These are phyloP conservation scores for Dryobates pubescens DNA, from an alignment of 2,797 vertebrate genomes.

Conservation along the genomic window DNA sequence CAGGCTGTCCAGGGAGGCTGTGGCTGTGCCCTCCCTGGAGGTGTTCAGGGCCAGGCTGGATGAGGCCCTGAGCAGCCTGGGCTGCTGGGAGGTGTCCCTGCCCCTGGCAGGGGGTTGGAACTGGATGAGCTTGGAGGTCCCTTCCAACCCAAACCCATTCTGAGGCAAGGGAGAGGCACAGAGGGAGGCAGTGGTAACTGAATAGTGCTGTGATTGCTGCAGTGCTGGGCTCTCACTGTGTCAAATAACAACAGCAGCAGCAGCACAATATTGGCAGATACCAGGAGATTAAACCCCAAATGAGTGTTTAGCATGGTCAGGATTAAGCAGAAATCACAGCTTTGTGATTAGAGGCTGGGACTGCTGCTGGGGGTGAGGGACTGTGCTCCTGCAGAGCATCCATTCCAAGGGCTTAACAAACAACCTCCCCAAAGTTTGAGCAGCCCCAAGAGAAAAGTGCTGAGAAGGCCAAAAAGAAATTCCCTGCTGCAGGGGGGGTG, in stretches of 20 bases:
- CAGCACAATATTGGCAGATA: neutral
- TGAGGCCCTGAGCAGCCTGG: no score
- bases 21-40: no score
- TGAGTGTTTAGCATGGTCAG: constrained; percentile 18
- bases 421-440: neutral
- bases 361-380: constrained; percentile 25
- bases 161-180: neutral
- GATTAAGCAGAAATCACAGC: constrained; percentile 35
- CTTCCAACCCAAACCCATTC: no score
- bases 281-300: neutral
- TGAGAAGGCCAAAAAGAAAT: neutral
- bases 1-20: neutral
- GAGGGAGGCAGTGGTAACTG: neutral
- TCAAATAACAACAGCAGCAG: neutral
- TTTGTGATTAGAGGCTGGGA: constrained; percentile 29
- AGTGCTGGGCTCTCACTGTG: neutral
- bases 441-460: neutral
- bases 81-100: no score
- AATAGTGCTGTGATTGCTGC: neutral
- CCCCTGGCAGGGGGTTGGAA: no score
- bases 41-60: no score
- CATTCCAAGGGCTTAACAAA: constrained; percentile 31
- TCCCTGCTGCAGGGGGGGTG: neutral
- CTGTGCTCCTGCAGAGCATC: constrained; percentile 19
- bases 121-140: no score